These are phyloP conservation scores for Coregonus sp. DNA, from an alignment of 2,797 vertebrate genomes.

Conservation along the genomic window DNA sequence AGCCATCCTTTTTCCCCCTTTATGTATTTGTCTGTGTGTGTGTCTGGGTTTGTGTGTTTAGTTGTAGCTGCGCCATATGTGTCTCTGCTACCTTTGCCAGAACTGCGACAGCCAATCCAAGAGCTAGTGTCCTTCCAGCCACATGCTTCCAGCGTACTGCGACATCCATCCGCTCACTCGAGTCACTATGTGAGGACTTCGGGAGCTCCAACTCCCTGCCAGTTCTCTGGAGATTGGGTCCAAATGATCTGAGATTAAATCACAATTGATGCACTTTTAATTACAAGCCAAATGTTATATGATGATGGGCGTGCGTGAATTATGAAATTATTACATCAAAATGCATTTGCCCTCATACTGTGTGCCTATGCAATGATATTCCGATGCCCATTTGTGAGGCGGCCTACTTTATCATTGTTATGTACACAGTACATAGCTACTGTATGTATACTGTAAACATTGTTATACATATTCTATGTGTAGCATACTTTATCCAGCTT, in stretches of 20 bases:
- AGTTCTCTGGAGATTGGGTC: neutral
- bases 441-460: neutral
- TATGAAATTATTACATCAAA: neutral
- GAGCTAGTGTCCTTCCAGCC: neutral
- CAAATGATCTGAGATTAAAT: neutral
- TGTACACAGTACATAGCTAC: neutral
- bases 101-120: neutral
- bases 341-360: neutral
- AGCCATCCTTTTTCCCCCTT: neutral
- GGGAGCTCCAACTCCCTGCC: neutral
- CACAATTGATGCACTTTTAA: neutral
- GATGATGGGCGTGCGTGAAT: neutral
- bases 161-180: neutral
- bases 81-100: conserved; percentile 8
- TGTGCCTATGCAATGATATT: neutral
- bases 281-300: neutral
- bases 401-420: neutral
- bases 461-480: neutral
- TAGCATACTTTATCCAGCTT: neutral
- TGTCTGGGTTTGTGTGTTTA: neutral
- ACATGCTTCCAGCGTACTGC: neutral
- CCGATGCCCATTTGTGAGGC: neutral
- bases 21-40: neutral
- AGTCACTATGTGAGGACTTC: neutral
- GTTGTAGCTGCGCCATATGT: neutral